Base-by-base conservation (phyloP, 2,797 vertebrate species). In the Eulemur albifrons region DNA sequence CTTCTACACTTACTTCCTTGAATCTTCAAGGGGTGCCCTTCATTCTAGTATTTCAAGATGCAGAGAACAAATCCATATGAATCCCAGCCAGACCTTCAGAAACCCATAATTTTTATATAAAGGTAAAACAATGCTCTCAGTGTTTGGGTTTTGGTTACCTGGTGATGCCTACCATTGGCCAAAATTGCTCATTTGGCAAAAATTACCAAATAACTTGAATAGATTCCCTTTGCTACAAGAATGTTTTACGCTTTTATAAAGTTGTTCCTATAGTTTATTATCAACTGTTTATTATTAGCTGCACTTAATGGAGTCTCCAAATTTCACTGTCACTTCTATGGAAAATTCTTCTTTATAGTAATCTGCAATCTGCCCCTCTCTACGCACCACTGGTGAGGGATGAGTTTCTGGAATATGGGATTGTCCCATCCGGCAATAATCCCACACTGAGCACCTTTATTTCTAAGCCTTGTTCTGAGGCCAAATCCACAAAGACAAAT, bases 1-100 rank as follows among this genome's bases (percentile, higher is more conserved):
- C 70, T 73, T 90, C 70, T 79, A 88, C 30, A 63, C 86, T 54
- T 80, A 61, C 81, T 90, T 85, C 13, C 87, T 59, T 89, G 25
- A 90, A 79, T 57, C 70, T 54, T 94, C 35, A 77, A 75, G 45
- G 6, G 5, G 32, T 84, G 20, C 61, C n/a, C 84, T 88, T 93
- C 65, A 80, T 91, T 89, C 61, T 25, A 79, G 63, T 17, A 86
- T 54, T 88, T 85, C 54, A 61, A 94, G 81, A 95, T 77, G 94
- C 57, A 82, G 84, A 75, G 25, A 84, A 65, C 17, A 70, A 90
- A 65, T 14, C 52, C 54, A 35, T 11, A 73, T 30, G 54, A 45
- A 92, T 54, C 30, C 48, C n/a, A 69, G 38, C 15, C 21, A 70
- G 13, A n/a, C 21, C 43, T 76, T 79, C 25, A 92, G 63, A 87